Base-by-base conservation (phyloP, 1,140 invertebrate species). In the Thaumetopoea pityocampa region DNA sequence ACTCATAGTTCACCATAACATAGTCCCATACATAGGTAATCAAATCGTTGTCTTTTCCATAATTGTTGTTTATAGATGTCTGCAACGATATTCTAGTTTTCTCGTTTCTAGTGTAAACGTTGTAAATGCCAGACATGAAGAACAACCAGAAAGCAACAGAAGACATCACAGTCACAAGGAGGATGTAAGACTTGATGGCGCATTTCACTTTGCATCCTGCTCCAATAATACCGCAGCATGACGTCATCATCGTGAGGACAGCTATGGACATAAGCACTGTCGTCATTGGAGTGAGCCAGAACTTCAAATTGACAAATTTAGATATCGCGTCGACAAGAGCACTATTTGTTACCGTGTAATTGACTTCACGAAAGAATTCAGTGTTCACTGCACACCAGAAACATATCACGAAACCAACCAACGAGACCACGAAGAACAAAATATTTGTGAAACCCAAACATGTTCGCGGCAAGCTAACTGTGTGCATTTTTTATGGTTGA, bases 401-500 rank as follows among this genome's bases (percentile, higher is more conserved):
- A 35, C 80, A 80, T 37, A 74, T 66, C 6, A 52, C 46, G 15
- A 63, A 67, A 3, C 56, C 52, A 0, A 74, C 29, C 7, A 70
- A 27, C 3, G 71, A 63, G 4, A 72, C 35, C n/a, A 77, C 20
- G 27, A 81, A 74, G 44, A 71, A 79, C 2, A 77, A 19, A 16
- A 84, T 42, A 18, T 84, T 84, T 11, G 68, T 78, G 40, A 74
- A 80, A 4, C 73, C 72, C 11, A 84, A 56, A 54, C 80, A 84
- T 12, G 73, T 79, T 5, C 80, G 56, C 3, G 77, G 80, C 18
- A 81, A 51, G 5, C 64, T 64, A 29, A 69, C 41, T 33, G 77
- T 64, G 29, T 84, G 77, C 79, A 84, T 82, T 65, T 59, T 65
- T 12, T 51, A 15, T 28, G 32, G 22, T 41, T 23, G 44, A 40